Percentiles rank a stretch among this genome's conserved stretches.
Conservation (phyloP, 2,888 invertebrate species). For the Ceraclea dissimilis region DNA sequence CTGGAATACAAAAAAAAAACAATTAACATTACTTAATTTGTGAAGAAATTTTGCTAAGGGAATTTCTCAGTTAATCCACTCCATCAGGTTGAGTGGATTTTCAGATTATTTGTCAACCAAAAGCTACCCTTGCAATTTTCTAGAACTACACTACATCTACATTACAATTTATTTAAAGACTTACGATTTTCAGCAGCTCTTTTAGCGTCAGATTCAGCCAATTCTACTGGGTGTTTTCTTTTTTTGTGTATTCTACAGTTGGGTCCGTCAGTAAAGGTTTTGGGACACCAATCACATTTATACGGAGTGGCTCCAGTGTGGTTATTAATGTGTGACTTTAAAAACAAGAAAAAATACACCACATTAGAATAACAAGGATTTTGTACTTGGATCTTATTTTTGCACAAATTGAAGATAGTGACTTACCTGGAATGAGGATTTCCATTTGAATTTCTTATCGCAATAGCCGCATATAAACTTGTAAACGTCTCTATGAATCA, state of each 20-base stretch:
- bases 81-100: too few relatives aligned
- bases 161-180: not conserved
- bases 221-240: conserved; percentile 21
- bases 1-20: not conserved
- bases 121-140: too few relatives aligned
- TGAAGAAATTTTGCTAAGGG: too few relatives aligned
- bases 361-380: not conserved
- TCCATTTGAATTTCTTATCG: conserved; percentile 23
- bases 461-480: conserved; percentile 20
- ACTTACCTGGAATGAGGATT: conserved; percentile 17
- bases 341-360: not conserved
- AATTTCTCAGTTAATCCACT: too few relatives aligned
- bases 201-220: conserved; percentile 21
- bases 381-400: not conserved
- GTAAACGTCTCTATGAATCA: conserved; percentile 18
- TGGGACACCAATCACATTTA: conserved; percentile 22
- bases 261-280: conserved; percentile 19
- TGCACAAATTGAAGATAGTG: not conserved
- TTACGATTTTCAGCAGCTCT: not conserved
- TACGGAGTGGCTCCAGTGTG: conserved; percentile 22
- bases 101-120: too few relatives aligned
- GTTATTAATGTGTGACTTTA: conserved; percentile 21
- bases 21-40: not conserved
- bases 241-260: conserved; percentile 22
- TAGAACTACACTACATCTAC: too few relatives aligned